Conservation (phyloP, 2,888 invertebrate genomes). For the Cephonodes hylas region DNA sequence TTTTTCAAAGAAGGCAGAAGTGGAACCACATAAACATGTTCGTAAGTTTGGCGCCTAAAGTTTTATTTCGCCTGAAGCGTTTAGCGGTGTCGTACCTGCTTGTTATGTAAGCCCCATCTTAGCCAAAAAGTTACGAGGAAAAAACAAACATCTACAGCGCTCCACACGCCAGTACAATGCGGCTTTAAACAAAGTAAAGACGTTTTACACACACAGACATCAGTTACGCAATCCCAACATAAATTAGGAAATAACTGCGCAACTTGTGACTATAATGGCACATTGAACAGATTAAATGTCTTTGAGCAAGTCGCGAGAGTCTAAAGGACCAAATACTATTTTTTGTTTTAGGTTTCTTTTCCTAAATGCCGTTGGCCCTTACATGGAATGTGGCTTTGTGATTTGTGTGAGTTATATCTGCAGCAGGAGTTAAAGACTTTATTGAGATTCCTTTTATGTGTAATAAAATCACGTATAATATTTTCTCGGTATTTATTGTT, state of each 20-base stretch:
- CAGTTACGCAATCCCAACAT: slow-evolving; percentile 47
- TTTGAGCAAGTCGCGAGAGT: slow-evolving; percentile 50
- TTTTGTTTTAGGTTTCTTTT: slow-evolving; percentile 1
- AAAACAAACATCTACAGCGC: not conserved
- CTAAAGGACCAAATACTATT: slow-evolving; percentile 22
- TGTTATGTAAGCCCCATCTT: not conserved
- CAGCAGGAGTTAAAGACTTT: not conserved
- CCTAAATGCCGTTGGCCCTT: not conserved
- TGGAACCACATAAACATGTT: not conserved
- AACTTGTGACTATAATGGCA: slow-evolving; percentile 72
- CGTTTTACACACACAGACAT: slow-evolving; percentile 24
- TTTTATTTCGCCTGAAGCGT: not conserved
- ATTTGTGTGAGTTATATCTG: not conserved
- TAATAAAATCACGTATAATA: not conserved
- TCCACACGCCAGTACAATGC: slow-evolving; percentile 6
- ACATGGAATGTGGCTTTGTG: not conserved
- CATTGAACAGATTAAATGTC: slow-evolving; percentile 70
- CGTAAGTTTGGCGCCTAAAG: not conserved
- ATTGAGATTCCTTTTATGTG: not conserved
- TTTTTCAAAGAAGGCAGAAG: too few relatives aligned
- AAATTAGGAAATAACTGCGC: slow-evolving; percentile 68
- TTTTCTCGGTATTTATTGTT: not conserved
- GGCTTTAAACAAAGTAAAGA: slow-evolving; percentile 26
- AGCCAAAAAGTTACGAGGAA: not conserved
- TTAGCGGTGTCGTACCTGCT: not conserved